Evolutionary conservation across 2,888 invertebrate species (phyloP).

Genomic region (Chymomyza amoena): DNA sequence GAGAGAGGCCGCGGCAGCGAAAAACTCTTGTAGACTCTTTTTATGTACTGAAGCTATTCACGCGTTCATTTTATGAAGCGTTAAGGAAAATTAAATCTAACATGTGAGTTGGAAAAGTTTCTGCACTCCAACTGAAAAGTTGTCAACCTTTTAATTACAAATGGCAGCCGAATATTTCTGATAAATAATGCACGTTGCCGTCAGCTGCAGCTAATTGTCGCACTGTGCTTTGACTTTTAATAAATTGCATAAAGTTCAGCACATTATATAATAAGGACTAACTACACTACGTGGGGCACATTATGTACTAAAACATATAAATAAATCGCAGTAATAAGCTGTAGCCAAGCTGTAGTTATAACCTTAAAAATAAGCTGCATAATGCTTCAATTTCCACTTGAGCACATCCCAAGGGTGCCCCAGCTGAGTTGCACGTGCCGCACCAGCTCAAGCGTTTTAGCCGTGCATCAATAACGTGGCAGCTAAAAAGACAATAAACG

Average conservation of each 20-base stretch:
- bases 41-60: not conserved
- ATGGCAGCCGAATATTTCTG: conserved; percentile 9
- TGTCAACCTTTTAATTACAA: not conserved
- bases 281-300: not conserved
- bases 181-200: conserved; percentile 32
- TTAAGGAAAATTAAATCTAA: not conserved
- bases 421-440: conserved; percentile 15
- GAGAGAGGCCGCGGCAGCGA: not conserved
- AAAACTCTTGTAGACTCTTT: conserved; percentile 12
- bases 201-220: conserved; percentile 29
- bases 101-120: not conserved
- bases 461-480: conserved; percentile 42
- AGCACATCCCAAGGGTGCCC: conserved; percentile 7
- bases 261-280: not conserved
- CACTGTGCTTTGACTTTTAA: not conserved
- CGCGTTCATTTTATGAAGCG: not conserved
- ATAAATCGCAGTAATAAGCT: not conserved
- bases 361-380: conserved; percentile 23
- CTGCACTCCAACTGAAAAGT: not conserved
- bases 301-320: not conserved
- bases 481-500: conserved; percentile 10
- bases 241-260: conserved; percentile 18
- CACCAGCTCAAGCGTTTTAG: not conserved
- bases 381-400: conserved; percentile 41
- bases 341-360: too few relatives aligned